Evolutionary conservation across 2,888 invertebrate genomes (phyloP).

Genomic region (Platynereis dumerilii): DNA sequence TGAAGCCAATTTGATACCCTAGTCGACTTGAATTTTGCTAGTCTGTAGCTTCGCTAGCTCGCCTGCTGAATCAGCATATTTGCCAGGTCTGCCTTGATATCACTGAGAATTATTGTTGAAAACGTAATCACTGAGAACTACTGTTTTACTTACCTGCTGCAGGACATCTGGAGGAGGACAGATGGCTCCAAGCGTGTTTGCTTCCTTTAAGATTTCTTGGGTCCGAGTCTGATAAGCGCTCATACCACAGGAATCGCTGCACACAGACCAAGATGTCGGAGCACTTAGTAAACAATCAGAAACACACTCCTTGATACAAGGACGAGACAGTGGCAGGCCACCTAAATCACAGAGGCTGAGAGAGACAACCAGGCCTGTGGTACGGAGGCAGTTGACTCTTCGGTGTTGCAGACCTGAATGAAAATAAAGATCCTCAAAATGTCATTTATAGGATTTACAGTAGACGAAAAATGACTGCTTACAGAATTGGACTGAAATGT

Average conservation of each 20-base stretch:
- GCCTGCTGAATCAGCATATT: no score
- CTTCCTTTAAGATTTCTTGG: background rate
- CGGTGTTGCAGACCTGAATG: constrained; percentile 22
- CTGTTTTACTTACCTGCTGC: constrained; percentile 18
- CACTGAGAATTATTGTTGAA: no score
- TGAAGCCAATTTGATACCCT: no score
- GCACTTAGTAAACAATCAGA: constrained; percentile 20
- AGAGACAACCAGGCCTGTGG: constrained; percentile 12
- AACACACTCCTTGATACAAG: constrained; percentile 24
- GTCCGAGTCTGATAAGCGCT: constrained; percentile 16
- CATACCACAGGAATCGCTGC: constrained; percentile 21
- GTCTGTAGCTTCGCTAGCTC: no score
- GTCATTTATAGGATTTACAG: no score
- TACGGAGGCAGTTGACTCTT: constrained; percentile 19
- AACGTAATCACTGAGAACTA: no score
- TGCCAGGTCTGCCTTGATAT: no score
- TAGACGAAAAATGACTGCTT: no score
- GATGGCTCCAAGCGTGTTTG: constrained; percentile 3
- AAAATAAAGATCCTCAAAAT: background rate
- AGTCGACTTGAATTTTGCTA: no score
- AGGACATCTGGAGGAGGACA: constrained; percentile 10
- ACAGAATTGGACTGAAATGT: no score
- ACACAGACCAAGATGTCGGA: constrained; percentile 20
- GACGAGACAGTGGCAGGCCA: constrained; percentile 11
- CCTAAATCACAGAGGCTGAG: constrained; percentile 10